Evolutionary conservation across 2,797 vertebrate species (phyloP).

Genomic region (Microctenopoma lineatum): DNA sequence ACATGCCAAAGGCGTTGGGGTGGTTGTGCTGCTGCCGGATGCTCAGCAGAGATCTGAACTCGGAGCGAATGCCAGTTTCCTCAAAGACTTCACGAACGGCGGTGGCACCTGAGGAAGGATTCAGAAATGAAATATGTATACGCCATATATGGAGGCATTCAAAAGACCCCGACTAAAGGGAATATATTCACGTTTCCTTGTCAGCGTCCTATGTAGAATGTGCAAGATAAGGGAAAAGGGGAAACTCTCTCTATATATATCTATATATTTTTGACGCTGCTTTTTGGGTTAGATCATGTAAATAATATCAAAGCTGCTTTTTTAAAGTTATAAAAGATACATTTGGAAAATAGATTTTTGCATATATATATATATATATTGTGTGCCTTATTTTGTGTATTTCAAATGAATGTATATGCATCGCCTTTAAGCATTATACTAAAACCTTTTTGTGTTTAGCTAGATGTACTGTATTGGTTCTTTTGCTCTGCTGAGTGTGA

Average conservation of each 20-base stretch:
- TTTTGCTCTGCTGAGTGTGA: slow-evolving; percentile 26
- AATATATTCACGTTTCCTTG: slow-evolving; percentile 3
- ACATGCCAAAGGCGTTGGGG: slow-evolving; percentile 92
- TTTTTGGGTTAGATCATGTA: slow-evolving; percentile 48
- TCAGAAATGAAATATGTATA: not conserved
- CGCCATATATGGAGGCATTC: slow-evolving; percentile 12
- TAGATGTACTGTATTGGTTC: slow-evolving; percentile 59
- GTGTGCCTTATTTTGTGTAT: slow-evolving; percentile 50
- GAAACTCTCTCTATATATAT: slow-evolving; percentile 34
- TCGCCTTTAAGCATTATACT: slow-evolving; percentile 33
- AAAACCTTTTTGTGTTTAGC: slow-evolving; percentile 17
- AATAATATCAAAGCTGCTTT: slow-evolving; percentile 72
- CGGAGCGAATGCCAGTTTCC: slow-evolving; percentile 92
- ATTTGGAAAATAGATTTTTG: slow-evolving; percentile 30
- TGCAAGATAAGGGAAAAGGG: slow-evolving; percentile 17
- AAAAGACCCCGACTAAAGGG: slow-evolving; percentile 7
- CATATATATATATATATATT: slow-evolving; percentile 11
- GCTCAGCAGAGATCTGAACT: slow-evolving; percentile 93
- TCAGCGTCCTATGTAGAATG: slow-evolving; percentile 24
- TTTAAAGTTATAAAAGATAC: slow-evolving; percentile 49
- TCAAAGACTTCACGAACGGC: slow-evolving; percentile 94
- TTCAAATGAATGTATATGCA: slow-evolving; percentile 68
- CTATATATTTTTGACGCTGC: slow-evolving; percentile 59
- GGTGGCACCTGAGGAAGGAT: slow-evolving; percentile 84
- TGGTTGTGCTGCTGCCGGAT: slow-evolving; percentile 93